These are phyloP conservation scores for Acanthosepion lycidas DNA, from an alignment of 2,888 invertebrate genomes.

Conservation along the genomic window DNA sequence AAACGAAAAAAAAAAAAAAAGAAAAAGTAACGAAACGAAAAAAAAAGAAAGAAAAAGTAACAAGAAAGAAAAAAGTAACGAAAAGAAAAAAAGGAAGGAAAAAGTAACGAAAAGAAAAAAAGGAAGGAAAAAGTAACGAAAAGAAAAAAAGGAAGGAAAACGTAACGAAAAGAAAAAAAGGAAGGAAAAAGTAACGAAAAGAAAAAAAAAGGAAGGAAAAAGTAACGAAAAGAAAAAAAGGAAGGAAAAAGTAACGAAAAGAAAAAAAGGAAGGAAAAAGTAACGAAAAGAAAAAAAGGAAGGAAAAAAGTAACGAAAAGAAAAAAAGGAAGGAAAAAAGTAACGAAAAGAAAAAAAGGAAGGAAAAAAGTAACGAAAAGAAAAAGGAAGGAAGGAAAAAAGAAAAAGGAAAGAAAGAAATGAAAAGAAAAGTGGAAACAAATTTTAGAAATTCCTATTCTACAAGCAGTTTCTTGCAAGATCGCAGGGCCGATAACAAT, in stretches of 20 bases:
- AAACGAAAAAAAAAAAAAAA: background rate
- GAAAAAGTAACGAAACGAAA: background rate
- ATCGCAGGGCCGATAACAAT: no score
- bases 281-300: no score
- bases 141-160: background rate
- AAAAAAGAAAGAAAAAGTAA: no score
- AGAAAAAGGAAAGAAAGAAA: background rate
- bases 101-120: background rate
- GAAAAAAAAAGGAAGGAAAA: background rate
- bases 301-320: background rate
- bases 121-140: background rate
- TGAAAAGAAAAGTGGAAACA: background rate
- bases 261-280: background rate
- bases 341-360: background rate
- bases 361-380: background rate
- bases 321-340: background rate
- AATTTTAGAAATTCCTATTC: no score
- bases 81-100: background rate
- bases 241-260: background rate
- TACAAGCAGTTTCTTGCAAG: no score
- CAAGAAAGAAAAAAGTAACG: background rate
- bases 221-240: background rate
- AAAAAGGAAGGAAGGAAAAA: background rate
- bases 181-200: no score
- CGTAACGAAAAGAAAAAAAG: no score